Evolutionary conservation across 2,113 vertebrate species (phyloP), one percentile per base, ranked within the genome.

Genomic region (Herpetotheres cachinnans): DNA sequence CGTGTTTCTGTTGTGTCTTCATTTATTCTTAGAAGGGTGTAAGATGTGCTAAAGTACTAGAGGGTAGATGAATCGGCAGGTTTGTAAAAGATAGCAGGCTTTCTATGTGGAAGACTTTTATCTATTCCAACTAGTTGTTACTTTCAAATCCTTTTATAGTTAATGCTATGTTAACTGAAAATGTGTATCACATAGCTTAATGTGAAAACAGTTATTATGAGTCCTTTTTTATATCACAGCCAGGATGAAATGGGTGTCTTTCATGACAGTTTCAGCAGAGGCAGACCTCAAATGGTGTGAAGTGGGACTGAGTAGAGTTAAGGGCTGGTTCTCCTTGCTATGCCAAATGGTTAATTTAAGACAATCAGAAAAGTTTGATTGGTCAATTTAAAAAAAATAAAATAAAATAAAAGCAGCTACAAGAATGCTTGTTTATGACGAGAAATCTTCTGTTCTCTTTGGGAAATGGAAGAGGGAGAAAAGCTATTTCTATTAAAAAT

Each of bases 1-100:
- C 59, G 89, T 81, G 84, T 96, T 96, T 96, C 93, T 97, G 42
- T 96, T 74, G 94, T 95, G 83, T 94, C 69, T 93, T 95, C 79
- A 50, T 96, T 97, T 86, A 29, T 66, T 92, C n/a, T 2, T 8
- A 46, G 59, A 42, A 47, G 25, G 46, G 25, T 61, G 0, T 22
- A 22, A 62, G 66, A n/a, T n/a, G 30, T 14, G 49, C 46, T 26
- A 9, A 52, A 83, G 38, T 16, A 25, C 16, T 50, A 30, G 34
- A 61, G 29, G 49, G 46, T 5, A 24, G 69, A 34, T 72, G 38
- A n/a, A 42, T 42, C 10, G 13, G 46, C 81, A 38, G 25, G n/a
- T 91, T 86, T 82, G 88, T 15, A 47, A 78, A 87, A 46, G 46
- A 26, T 21, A n/a, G 16, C 30, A 24, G 38, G 27, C 22, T 93